Evolutionary conservation across 2,797 vertebrate species (phyloP).

Genomic region (Tamandua tetradactyla): DNA sequence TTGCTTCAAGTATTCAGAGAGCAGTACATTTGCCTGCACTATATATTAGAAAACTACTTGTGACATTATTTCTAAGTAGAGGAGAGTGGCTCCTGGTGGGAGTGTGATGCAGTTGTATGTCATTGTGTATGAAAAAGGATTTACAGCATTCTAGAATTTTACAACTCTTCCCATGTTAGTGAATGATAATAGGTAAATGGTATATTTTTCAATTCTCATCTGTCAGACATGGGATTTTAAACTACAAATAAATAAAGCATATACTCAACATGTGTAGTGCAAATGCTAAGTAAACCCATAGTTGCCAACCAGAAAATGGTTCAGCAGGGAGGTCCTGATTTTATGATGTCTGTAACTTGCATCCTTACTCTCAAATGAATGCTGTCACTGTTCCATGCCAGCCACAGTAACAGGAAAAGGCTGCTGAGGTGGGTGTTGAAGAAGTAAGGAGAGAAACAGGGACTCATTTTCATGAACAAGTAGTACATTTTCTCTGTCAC

Average conservation of each 20-base stretch:
- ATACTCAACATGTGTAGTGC: slow-evolving; percentile 85
- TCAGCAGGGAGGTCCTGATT: slow-evolving; percentile 43
- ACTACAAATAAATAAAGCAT: slow-evolving; percentile 86
- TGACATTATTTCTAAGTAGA: slow-evolving; percentile 83
- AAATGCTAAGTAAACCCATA: slow-evolving; percentile 85
- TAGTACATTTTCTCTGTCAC: not conserved
- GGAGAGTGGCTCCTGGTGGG: slow-evolving; percentile 87
- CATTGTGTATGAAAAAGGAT: slow-evolving; percentile 85
- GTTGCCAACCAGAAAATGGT: slow-evolving; percentile 78
- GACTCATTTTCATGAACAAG: not conserved
- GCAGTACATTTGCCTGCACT: slow-evolving; percentile 80
- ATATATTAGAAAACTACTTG: slow-evolving; percentile 78
- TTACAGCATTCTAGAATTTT: slow-evolving; percentile 80
- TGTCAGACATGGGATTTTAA: slow-evolving; percentile 81
- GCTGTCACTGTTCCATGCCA: slow-evolving; percentile 47
- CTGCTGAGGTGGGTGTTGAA: not conserved
- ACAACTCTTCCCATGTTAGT: slow-evolving; percentile 81
- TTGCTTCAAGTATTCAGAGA: slow-evolving; percentile 87
- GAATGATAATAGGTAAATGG: slow-evolving; percentile 72
- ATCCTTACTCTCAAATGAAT: slow-evolving; percentile 52
- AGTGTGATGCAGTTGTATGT: slow-evolving; percentile 79
- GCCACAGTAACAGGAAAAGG: slow-evolving; percentile 73
- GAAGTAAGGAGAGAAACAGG: not conserved
- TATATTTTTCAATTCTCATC: slow-evolving; percentile 67
- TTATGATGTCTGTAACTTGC: not conserved